phyloP scores from a whole-genome alignment of 2,113 vertebrate genomes.

The Dicerorhinus sumatrensis region DNA sequence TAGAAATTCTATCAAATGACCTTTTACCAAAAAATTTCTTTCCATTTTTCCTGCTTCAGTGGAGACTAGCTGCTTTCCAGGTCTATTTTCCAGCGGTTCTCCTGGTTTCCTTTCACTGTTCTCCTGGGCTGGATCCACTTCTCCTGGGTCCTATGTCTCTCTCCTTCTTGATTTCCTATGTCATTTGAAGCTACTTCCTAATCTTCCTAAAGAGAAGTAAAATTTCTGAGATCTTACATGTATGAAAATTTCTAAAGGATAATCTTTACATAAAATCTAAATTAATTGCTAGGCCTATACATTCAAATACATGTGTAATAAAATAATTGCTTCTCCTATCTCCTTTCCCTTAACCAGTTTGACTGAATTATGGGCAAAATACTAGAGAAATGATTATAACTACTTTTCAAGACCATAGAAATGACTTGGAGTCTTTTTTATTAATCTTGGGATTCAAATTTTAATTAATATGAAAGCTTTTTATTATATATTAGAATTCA shows the following conservation, averaged over 20 bases:
- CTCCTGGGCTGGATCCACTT: neutral
- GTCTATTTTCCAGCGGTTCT: neutral
- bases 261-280: neutral
- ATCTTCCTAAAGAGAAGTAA: neutral
- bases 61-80: neutral
- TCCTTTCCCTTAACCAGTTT: neutral
- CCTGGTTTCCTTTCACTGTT: neutral
- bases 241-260: constrained; percentile 19
- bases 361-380: neutral
- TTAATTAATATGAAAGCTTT: neutral
- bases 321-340: neutral
- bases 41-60: neutral
- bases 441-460: neutral
- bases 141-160: neutral
- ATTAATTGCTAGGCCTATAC: neutral
- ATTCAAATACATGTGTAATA: neutral
- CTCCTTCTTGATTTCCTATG: neutral
- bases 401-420: neutral
- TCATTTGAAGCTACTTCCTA: neutral
- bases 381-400: neutral
- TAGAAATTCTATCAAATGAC: neutral
- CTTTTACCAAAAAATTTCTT: neutral
- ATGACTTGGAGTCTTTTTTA: neutral
- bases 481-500: neutral
- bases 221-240: neutral